A percentile compares a stretch with the other conserved stretches of the same genome.
phyloP scores from a whole-genome alignment of 2,113 vertebrate genomes.

The Loxodonta africana region DNA sequence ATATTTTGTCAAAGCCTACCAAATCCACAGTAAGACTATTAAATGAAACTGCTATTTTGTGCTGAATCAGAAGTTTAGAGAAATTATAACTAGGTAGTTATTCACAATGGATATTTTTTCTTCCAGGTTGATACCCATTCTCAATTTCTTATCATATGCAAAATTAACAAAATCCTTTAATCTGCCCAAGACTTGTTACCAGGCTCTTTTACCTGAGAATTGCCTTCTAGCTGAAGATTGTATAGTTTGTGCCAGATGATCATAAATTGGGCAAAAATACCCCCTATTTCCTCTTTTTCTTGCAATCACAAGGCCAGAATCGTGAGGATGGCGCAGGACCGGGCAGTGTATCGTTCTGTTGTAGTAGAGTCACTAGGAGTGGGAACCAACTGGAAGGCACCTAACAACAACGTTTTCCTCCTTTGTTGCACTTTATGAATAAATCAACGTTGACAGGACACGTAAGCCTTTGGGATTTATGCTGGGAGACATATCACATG shows the following conservation, averaged over 20 bases:
- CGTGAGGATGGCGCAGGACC: no score
- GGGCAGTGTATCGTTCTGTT: no score
- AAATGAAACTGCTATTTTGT: neutral
- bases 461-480: neutral
- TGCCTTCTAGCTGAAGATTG: neutral
- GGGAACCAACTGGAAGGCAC: no score
- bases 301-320: no score
- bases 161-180: neutral
- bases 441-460: neutral
- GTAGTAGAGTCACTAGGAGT: no score
- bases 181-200: neutral
- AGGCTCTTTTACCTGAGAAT: neutral
- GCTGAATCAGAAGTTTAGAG: neutral
- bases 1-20: neutral
- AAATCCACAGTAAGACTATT: neutral
- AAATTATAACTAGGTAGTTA: neutral
- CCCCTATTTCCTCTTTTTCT: neutral
- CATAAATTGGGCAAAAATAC: neutral
- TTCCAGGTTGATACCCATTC: neutral
- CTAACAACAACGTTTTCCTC: neutral
- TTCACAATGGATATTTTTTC: neutral
- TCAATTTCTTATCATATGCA: neutral
- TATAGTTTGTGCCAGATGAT: neutral
- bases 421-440: neutral
- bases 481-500: neutral